These are phyloP conservation scores for Labeo rohita DNA, from an alignment of 2,113 vertebrate species.

Conservation along the genomic window DNA sequence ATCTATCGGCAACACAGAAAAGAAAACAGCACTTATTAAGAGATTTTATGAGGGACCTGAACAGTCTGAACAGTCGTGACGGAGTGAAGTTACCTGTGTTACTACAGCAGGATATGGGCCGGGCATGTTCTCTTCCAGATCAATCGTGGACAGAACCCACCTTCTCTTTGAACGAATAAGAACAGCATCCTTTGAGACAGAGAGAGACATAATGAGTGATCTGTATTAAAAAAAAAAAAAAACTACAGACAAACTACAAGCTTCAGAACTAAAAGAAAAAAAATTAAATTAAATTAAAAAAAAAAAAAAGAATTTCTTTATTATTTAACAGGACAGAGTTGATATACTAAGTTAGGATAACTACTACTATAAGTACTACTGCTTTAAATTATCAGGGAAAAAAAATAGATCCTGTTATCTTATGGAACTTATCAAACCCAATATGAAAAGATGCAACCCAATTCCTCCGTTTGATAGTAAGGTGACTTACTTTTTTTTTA, in stretches of 20 bases:
- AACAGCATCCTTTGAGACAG: constrained; percentile 60
- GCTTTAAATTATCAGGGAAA: not conserved
- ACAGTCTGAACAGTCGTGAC: not conserved
- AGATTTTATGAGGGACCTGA: not conserved
- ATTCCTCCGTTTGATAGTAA: not conserved
- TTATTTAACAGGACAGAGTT: too few species aligned
- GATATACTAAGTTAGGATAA: too few species aligned
- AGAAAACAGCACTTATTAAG: not conserved
- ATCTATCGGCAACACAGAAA: not conserved
- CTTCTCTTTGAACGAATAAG: constrained; percentile 77
- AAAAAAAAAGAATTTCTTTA: too few species aligned
- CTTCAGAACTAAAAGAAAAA: too few species aligned
- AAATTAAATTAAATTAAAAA: too few species aligned
- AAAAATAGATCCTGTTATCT: not conserved
- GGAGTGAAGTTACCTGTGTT: constrained; percentile 69
- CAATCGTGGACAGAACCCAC: constrained; percentile 82
- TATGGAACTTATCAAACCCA: not conserved
- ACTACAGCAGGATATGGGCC: constrained; percentile 73
- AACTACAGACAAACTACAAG: not conserved
- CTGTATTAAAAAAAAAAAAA: not conserved
- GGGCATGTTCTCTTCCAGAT: constrained; percentile 76
- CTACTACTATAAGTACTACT: not conserved
- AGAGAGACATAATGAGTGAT: not conserved
- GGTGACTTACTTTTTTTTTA: not conserved
- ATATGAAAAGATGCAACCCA: not conserved